Evolutionary conservation across 1,140 invertebrate genomes (phyloP), one percentile per base, ranked within the genome.

Genomic region (Drosophila malerkotliana): DNA sequence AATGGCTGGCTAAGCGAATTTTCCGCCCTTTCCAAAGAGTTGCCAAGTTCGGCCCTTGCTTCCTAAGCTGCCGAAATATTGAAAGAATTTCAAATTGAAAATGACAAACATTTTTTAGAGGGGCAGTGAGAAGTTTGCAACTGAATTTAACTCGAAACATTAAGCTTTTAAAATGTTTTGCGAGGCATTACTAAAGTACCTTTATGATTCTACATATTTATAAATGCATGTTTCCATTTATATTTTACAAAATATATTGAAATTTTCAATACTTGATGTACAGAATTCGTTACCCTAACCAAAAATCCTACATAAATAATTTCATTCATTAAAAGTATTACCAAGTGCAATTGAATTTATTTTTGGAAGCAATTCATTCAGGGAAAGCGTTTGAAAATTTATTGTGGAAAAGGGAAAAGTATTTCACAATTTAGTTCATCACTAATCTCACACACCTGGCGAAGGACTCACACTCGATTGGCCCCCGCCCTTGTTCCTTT

Each of bases 51-150:
- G 24, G 15, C 18, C 26, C 30, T 51, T 18, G 0, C 45, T 4
- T 18, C 34, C 24, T 9, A 12, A 47, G 18, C 21, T 30, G 10
- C 9, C 12, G 15, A 44, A 51, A 62, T 56, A 64, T 66, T 62
- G 32, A 77, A 41, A 71, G 62, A 81, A 72, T 81, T 78, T 78
- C 67, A 78, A 78, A 81, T 87, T 85, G 47, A 75, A 78, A 75
- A 79, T 64, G 56, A 57, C 59, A 68, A 59, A 68, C 48, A 58
- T 56, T 73, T 61, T 37, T 30, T 47, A 14, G 15, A 18, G 28
- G 21, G n/a, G 0, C 15, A 7, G 44, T 9, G 41, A 0, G n/a
- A 44, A 44, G 5, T 44, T 18, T 14, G 41, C 6, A 7, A 44
- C 5, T 44, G 8, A 44, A 44, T 3, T 44, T 18, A 44, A 44